Conservation (phyloP, 2,113 vertebrate species). For the Carlito syrichta region DNA sequence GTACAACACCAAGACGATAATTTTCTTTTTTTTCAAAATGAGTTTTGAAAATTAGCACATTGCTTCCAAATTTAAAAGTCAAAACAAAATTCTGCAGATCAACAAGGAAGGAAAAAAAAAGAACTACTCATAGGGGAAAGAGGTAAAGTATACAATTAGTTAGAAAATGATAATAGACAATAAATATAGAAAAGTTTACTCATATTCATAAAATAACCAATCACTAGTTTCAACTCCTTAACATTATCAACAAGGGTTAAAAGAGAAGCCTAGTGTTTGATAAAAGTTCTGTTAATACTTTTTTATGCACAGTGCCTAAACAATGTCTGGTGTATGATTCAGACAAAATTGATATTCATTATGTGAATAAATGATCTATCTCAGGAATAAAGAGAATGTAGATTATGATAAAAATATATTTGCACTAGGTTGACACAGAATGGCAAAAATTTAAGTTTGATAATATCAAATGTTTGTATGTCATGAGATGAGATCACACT, state of each 20-base stretch:
- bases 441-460: neutral
- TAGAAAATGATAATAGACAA: neutral
- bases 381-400: neutral
- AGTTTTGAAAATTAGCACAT: neutral
- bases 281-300: no score
- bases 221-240: neutral
- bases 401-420: neutral
- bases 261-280: neutral
- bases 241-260: neutral
- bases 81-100: neutral
- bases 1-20: neutral
- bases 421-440: neutral
- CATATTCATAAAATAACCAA: neutral
- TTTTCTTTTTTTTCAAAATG: neutral
- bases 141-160: neutral
- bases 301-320: neutral
- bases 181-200: neutral
- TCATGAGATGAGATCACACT: neutral
- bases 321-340: no score
- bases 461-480: neutral
- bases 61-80: neutral
- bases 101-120: neutral
- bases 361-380: neutral
- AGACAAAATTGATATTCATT: neutral
- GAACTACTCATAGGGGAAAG: neutral